Base-by-base conservation (phyloP, 2,888 invertebrate species). In the Coelinius sp. region DNA sequence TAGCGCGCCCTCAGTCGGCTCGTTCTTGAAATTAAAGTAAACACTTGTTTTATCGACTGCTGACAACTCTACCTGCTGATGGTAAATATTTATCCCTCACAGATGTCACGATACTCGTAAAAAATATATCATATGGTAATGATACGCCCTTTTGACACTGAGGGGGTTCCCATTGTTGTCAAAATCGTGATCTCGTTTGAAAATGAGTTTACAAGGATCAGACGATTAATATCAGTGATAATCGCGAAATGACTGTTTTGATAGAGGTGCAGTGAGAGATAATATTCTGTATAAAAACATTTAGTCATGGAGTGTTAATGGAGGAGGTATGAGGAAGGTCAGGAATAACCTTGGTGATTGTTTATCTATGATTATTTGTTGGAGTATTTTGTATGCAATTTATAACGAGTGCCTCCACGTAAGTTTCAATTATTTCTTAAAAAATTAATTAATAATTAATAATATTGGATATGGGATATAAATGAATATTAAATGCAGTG, bases 361-460 rank as follows among this genome's bases (percentile, higher is more conserved):
- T 59, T 22, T 71, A 8, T 68, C 64, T 6, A 74, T 74, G 64
- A 25, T 72, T 27, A 31, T 76, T n/a, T n/a, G 56, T 0, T 76
- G 71, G 74, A 68, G 52, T 2, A 52, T 74, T 22, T 41, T 76
- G 12, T 68, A 71, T 69, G 44, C 12, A n/a, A 20, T 65, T n/a
- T 73, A 67, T 63, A 70, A 74, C 66, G 76, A 76, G 73, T 75
- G 73, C 71, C 71, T 75, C 17, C 73, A 76, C 71, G 77, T 76
- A 53, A 70, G 76, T 53, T 59, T 20, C 22, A 17, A 59, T 25
- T 22, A 27, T 56, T n/a, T 31, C 44, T 73, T 41, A 17, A 63
- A 41, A 41, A 59, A 14, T 35, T 56, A 44, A 65, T 25, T 53
- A 35, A 12, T 53, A 2, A 31, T 70, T 7, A n/a, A 24, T 22